Percentiles rank a stretch among this genome's conserved stretches.
Conservation (phyloP, 1,140 invertebrate genomes). For the Lithobius niger region DNA sequence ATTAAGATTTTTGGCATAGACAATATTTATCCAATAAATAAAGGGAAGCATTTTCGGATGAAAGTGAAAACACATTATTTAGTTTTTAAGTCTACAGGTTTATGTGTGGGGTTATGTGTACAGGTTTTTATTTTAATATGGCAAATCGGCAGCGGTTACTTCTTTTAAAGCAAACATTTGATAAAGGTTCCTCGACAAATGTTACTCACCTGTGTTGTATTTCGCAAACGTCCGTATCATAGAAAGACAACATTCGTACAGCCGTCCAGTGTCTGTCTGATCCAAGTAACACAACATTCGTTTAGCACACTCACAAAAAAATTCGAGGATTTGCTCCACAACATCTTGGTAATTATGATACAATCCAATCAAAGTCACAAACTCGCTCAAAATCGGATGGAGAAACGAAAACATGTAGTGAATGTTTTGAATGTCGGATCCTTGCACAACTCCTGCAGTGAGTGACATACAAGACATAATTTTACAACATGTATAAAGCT, state of each 20-base stretch:
- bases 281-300: slow-evolving; percentile 49
- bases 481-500: not conserved
- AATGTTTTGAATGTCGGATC: slow-evolving; percentile 41
- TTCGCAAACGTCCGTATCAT: slow-evolving; percentile 56
- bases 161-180: too few relatives aligned
- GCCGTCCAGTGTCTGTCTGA: slow-evolving; percentile 26
- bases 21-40: too few relatives aligned
- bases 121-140: too few relatives aligned
- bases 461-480: not conserved
- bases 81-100: too few relatives aligned
- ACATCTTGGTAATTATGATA: slow-evolving; percentile 72
- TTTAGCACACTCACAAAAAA: slow-evolving; percentile 55
- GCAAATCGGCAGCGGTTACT: too few relatives aligned
- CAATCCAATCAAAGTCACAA: slow-evolving; percentile 49
- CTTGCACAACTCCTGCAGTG: slow-evolving; percentile 41
- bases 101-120: too few relatives aligned
- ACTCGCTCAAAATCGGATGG: slow-evolving; percentile 45
- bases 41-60: too few relatives aligned
- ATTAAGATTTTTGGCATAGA: too few relatives aligned
- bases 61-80: too few relatives aligned
- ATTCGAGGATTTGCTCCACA: slow-evolving; percentile 59
- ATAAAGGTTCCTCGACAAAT: not conserved
- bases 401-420: slow-evolving; percentile 48
- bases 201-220: slow-evolving; percentile 33
- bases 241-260: slow-evolving; percentile 48